Evolutionary conservation across 2,113 vertebrate species (phyloP).

Genomic region (Syngnathoides biaculeatus): DNA sequence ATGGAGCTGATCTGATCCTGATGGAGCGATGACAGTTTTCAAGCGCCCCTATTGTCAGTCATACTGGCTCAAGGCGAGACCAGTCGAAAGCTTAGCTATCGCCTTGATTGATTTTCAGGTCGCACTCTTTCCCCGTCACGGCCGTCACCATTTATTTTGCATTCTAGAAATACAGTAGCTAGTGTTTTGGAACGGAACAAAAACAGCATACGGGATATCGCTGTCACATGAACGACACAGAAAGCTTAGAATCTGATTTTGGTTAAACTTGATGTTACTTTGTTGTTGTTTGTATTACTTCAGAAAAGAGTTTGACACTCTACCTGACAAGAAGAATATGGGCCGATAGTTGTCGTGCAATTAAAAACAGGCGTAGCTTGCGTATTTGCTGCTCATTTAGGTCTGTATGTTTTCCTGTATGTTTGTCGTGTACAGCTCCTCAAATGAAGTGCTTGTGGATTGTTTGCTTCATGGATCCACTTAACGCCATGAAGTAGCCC

Average conservation of each 20-base stretch:
- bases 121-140: background rate
- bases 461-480: conserved; percentile 39
- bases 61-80: background rate
- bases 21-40: conserved; percentile 11
- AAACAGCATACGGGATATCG: no score
- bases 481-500: conserved; percentile 52
- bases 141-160: background rate
- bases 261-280: no score
- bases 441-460: conserved; percentile 60
- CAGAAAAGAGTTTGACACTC: no score
- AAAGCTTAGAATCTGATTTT: background rate
- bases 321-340: no score
- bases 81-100: background rate
- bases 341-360: background rate
- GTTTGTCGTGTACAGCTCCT: conserved; percentile 41
- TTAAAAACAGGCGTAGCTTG: background rate
- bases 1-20: conserved; percentile 38
- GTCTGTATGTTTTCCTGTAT: background rate
- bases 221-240: background rate
- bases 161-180: background rate
- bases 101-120: background rate
- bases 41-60: background rate
- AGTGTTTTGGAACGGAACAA: background rate
- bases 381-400: background rate
- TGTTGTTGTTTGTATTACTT: no score